These are phyloP conservation scores for Augochlora pura DNA, from an alignment of 1,140 invertebrate genomes.

Conservation along the genomic window DNA sequence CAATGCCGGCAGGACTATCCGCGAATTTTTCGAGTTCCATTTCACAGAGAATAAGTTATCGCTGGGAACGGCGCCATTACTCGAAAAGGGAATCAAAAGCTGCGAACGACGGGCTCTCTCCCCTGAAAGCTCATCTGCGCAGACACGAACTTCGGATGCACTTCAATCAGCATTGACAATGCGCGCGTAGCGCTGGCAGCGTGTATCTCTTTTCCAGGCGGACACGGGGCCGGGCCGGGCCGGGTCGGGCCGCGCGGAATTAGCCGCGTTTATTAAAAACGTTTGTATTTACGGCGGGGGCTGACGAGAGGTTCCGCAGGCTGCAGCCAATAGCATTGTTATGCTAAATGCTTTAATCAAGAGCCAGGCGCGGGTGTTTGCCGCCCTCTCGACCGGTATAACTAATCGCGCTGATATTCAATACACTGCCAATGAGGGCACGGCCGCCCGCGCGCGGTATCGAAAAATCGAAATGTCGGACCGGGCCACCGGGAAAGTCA, in stretches of 20 bases:
- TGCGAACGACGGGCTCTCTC: too few species aligned
- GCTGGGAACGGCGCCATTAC: not conserved
- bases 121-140: not conserved
- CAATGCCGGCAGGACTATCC: too few species aligned
- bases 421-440: constrained; percentile 5
- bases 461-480: not conserved
- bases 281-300: constrained; percentile 58
- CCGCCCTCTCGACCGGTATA: constrained; percentile 30
- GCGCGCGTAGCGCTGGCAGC: constrained; percentile 1
- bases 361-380: constrained; percentile 17
- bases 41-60: not conserved
- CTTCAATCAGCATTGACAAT: constrained; percentile 14
- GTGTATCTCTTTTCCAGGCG: constrained; percentile 5
- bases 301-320: not conserved
- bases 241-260: constrained; percentile 51
- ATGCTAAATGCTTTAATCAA: constrained; percentile 71
- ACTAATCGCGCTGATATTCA: constrained; percentile 45
- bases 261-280: constrained; percentile 69
- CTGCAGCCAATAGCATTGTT: constrained; percentile 60
- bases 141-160: not conserved
- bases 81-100: too few species aligned
- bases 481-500: not conserved
- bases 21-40: too few species aligned
- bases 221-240: too few species aligned
- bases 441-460: not conserved